Evolutionary conservation across 2,113 vertebrate genomes (phyloP).

Genomic region (Lepus europaeus): DNA sequence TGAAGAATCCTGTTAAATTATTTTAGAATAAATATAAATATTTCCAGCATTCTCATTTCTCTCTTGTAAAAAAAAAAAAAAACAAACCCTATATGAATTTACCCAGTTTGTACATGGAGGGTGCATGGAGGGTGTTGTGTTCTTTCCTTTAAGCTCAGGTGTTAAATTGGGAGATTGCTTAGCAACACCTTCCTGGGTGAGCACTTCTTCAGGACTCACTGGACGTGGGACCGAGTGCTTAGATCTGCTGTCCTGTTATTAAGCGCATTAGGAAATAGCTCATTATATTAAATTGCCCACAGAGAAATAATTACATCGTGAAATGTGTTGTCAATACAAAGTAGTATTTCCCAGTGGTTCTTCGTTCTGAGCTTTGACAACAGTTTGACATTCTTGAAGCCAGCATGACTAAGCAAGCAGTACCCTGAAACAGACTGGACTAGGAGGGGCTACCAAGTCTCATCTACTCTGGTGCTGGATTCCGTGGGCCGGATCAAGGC

Average conservation of each 20-base stretch:
- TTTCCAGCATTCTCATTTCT: conserved; percentile 21
- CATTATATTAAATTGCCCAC: background rate
- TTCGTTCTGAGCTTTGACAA: background rate
- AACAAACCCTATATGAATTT: background rate
- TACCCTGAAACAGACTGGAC: background rate
- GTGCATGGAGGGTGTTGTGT: background rate
- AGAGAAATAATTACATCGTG: conserved; percentile 23
- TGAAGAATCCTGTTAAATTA: background rate
- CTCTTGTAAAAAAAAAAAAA: background rate
- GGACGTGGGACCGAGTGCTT: background rate
- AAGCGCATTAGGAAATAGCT: background rate
- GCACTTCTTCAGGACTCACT: background rate
- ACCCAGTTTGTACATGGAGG: background rate
- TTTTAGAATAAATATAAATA: background rate
- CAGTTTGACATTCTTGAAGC: background rate
- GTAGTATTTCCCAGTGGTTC: background rate
- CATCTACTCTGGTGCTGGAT: background rate
- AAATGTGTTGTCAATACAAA: conserved; percentile 23
- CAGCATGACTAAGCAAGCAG: background rate
- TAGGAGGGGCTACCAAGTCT: background rate
- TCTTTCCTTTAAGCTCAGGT: background rate
- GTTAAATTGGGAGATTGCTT: background rate
- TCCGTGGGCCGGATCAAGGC: background rate
- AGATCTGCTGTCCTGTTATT: background rate
- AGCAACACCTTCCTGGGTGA: background rate